Evolutionary conservation across 92 coral and sea anemone species (phyloP), one percentile per base, ranked within the genome.

Genomic region (Siderastrea radians): DNA sequence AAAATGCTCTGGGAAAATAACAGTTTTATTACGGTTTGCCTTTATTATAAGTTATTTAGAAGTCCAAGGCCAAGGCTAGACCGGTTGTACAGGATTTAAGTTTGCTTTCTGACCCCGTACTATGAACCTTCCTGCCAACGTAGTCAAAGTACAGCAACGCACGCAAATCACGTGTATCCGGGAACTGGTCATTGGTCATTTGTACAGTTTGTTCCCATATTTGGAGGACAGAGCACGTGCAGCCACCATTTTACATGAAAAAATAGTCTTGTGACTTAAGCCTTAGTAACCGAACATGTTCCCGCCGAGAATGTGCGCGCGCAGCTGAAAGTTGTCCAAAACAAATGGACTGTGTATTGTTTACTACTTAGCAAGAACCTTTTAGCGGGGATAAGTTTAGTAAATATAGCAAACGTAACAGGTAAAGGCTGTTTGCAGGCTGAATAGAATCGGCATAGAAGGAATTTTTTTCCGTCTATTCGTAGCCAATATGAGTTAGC

Each of bases 81-180:
- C 84, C 61, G 84, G 84, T 80, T 80, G 17, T 65, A 11, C 84
- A 17, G 75, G 84, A 80, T 75, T 44, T 65, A 6, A 12, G 16
- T 63, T 53, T 78, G 50, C 43, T 72, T 49, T 49, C n/a, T 9
- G 10, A 14, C 43, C n/a, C 14, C 86, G 78, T 50, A 82, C 86
- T 82, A 68, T 82, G 86, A 57, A 70, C 86, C 58, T 82, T 82
- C 78, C 75, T 54, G 86, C 77, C 77, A 64, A 62, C 12, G 83
- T 62, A 5, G n/a, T 68, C 77, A 64, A 62, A 8, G 83, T 62
- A 5, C 46, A 49, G 55, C 12, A 3, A 16, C 19, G 1, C 13
- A 3, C 57, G n/a, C 49, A n/a, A 7, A 6, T 57, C 86, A 82
- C 86, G 78, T 47, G 86, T 38, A 44, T 16, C 77, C 17, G 68